Conservation (phyloP, 2,113 vertebrate species). For the Otis tarda region DNA sequence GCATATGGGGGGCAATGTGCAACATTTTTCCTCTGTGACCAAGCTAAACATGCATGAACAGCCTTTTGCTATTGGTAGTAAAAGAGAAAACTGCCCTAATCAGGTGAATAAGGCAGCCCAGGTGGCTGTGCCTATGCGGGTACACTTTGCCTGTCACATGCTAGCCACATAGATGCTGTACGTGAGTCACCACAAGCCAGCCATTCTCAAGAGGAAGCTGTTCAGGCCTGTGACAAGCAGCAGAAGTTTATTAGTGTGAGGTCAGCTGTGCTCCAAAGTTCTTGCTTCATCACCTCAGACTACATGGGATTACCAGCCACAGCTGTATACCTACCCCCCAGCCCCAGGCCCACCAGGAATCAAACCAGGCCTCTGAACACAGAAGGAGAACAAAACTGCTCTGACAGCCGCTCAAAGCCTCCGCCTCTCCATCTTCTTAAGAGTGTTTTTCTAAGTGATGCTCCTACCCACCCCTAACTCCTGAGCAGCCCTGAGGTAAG, state of each 20-base stretch:
- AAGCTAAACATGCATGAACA: not conserved
- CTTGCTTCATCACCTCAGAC: not conserved
- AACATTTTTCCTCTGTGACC: not conserved
- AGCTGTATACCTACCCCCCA: not conserved
- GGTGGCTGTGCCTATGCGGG: not conserved
- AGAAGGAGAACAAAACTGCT: not conserved
- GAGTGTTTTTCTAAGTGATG: not conserved
- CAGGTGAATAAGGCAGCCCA: not conserved
- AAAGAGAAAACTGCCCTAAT: not conserved
- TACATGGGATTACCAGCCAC: fast-evolving
- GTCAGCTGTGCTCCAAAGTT: not conserved
- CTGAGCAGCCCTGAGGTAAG: not conserved
- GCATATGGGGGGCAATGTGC: not conserved
- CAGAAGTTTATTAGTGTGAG: not conserved
- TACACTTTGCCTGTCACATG: not conserved
- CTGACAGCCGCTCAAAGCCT: not conserved
- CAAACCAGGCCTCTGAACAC: not conserved
- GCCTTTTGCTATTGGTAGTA: not conserved
- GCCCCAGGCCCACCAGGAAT: not conserved
- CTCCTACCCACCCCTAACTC: not conserved
- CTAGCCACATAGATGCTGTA: not conserved
- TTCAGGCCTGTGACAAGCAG: not conserved
- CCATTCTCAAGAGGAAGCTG: not conserved
- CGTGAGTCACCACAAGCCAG: not conserved
- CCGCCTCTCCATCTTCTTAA: not conserved